Percentiles rank a stretch among this genome's conserved stretches.
phyloP scores from a whole-genome alignment of 2,888 invertebrate species.

The Tolmerus cingulatus region DNA sequence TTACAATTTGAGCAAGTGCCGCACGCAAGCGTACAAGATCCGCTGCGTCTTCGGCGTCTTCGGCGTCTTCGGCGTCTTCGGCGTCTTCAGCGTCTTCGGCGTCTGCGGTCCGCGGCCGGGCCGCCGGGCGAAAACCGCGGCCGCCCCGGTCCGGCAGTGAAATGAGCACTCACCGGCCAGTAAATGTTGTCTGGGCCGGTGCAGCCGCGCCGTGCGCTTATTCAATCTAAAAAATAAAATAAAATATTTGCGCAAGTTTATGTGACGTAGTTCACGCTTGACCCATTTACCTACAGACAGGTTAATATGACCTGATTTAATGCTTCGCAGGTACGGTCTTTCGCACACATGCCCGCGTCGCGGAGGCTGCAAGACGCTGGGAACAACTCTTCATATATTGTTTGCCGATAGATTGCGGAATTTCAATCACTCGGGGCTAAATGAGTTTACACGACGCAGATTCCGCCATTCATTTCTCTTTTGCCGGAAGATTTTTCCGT shows the following conservation, averaged over 20 bases:
- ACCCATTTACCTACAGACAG: constrained; percentile 53
- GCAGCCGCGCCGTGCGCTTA: not conserved
- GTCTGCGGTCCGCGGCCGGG: not conserved
- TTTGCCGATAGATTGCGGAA: constrained; percentile 42
- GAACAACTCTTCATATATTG: not conserved
- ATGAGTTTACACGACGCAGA: constrained; percentile 28
- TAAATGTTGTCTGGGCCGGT: constrained; percentile 15
- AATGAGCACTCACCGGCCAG: constrained; percentile 11
- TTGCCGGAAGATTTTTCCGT: constrained; percentile 39
- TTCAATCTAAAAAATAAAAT: not conserved
- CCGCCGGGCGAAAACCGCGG: not conserved
- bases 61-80: not conserved
- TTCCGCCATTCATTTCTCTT: constrained; percentile 44
- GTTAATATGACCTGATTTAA: constrained; percentile 52
- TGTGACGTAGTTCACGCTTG: constrained; percentile 53
- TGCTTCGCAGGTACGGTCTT: not conserved
- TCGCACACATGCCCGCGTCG: not conserved
- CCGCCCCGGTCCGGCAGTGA: not conserved
- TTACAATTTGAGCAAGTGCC: constrained; percentile 16
- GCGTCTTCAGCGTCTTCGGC: not conserved
- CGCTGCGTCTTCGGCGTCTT: not conserved
- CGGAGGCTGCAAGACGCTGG: not conserved
- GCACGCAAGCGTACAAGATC: not conserved
- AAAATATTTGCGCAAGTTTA: constrained; percentile 47
- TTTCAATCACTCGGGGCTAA: constrained; percentile 49